Evolutionary conservation across 2,113 vertebrate species (phyloP).

Genomic region (Corapipo altera): DNA sequence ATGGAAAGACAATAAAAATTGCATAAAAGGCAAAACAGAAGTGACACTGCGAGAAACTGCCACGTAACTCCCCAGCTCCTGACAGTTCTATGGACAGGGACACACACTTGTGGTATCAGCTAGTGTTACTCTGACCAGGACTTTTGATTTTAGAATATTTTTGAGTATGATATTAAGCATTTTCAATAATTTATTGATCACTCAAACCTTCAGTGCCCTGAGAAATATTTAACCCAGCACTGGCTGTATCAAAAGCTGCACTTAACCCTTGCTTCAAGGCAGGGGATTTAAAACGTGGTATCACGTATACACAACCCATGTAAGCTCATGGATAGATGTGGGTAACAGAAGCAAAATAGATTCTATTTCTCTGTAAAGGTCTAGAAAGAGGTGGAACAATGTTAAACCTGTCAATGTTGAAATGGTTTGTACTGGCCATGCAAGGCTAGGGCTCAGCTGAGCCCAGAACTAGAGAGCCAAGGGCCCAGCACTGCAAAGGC

Average conservation of each 20-base stretch:
- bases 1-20: background rate
- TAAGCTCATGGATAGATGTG: fast-evolving
- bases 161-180: background rate
- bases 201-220: background rate
- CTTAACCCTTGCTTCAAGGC: background rate
- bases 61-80: background rate
- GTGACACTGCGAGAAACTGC: background rate
- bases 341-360: background rate
- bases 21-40: background rate
- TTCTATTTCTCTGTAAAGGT: background rate
- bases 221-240: background rate
- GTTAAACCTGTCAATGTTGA: background rate
- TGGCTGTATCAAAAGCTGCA: background rate
- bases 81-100: background rate
- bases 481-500: background rate
- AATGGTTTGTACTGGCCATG: background rate
- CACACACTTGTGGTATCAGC: background rate
- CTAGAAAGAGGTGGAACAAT: background rate
- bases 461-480: background rate
- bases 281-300: background rate
- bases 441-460: background rate
- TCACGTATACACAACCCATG: fast-evolving
- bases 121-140: background rate
- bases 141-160: background rate
- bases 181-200: background rate